Evolutionary conservation across 2,888 invertebrate species (phyloP), one percentile per base, ranked within the genome.

Genomic region (Diadromus collaris): DNA sequence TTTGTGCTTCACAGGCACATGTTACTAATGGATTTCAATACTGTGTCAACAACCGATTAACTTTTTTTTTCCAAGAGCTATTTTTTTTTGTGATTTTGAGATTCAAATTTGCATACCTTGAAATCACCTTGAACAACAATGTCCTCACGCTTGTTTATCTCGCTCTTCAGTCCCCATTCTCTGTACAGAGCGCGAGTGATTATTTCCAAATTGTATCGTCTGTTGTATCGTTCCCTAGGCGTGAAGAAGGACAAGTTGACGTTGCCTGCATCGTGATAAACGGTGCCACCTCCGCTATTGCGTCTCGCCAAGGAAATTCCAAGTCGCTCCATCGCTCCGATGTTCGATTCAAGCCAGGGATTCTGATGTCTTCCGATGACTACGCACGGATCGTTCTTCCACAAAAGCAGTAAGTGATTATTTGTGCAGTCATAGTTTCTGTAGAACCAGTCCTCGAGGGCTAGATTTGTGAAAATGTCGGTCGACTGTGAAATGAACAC

Each of bases 311-410:
- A 87, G 13, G 93, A 92, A 74, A 99, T 94, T 19, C 94, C 95
- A 54, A 93, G 92, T 64, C 94, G 93, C 79, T 92, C 89, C 64
- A 96, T 90, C 54, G 93, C 92, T 2, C 94, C 93, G 2, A 97
- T 92, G 90, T 99, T 96, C 1, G 97, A 95, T 91, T 99, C 99
- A 41, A 95, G 90, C 96, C 98, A 99, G 0, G 98, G 98, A 91
- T 99, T 99, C 91, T 99, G 99, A 91, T 99, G 97, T 75, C 97
- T 94, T 6, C 99, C 99, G 89, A 99, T 95, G 6, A 99, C 98
- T 70, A 99, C 97, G 89, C 97, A 96, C 0, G 99, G 98, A 83
- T 95, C 94, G 91, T 99, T 99, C 70, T 95, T 94, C 98, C 98
- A 99, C 74, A 99, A 92, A 91, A 99, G 93, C 89, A 99, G 92